Base-by-base conservation (phyloP, 2,797 vertebrate species). In the Eutrigla gurnardus region DNA sequence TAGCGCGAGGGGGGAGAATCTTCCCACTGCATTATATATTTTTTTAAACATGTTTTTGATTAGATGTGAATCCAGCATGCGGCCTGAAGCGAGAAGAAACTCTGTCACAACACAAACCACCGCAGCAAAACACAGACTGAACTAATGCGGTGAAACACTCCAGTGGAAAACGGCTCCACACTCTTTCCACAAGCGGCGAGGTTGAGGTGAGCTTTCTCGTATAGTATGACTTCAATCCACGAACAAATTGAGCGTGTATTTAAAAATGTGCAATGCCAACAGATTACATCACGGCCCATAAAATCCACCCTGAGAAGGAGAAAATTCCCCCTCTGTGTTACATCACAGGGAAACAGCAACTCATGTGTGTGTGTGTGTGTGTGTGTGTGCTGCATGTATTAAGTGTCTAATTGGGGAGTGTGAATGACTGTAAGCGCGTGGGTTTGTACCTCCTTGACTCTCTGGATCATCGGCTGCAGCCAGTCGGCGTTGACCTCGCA, bases 381-480 rank as follows among this genome's bases (percentile, higher is more conserved):
- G 65, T 17, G 70, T 33, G 63, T 45, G 63, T 39, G 58, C 33
- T 47, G 60, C 60, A 40, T 15, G 64, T 39, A 65, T 68, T n/a
- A 53, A 43, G 57, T 25, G 72, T 84, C 59, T 78, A 60, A 81
- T 39, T 70, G 52, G 18, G 76, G 8, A 9, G 68, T 80, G 86
- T 76, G 72, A 74, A 72, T 74, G 70, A 5, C 25, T 17, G 69
- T 33, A 36, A 58, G 47, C 12, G 32, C 7, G 40, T 15, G 33
- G 6, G 8, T 11, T n/a, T 88, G 84, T 90, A 99, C 98, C 96
- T 99, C 96, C 88, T 97, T 98, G 55, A 99, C 97, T 74, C 98
- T 92, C 92, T 98, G 97, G 78, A 99, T 95, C 96, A 99, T 95
- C 6, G 98, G 98, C 94, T 98, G 97, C 70, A 99, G 95, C 98